These are phyloP conservation scores for Magallana ariakensis DNA, from an alignment of 1,140 invertebrate species.

Conservation along the genomic window DNA sequence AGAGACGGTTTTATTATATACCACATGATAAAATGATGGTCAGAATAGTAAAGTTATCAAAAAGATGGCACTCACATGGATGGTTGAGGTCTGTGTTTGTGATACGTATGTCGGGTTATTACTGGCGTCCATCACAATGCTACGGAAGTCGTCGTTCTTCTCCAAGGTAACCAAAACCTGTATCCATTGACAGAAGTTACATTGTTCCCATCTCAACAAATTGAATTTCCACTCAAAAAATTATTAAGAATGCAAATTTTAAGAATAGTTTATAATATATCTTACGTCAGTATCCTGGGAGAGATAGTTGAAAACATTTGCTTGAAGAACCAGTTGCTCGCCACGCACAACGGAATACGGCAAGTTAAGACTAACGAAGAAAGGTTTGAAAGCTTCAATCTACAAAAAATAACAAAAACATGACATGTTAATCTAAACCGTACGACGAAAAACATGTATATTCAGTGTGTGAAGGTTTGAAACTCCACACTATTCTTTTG, in stretches of 20 bases:
- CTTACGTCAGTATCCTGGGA: conserved; percentile 85
- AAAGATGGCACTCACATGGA: conserved; percentile 60
- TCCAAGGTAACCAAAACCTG: conserved; percentile 72
- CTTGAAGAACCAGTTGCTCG: conserved; percentile 93
- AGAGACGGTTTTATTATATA: no score
- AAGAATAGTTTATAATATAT: no score
- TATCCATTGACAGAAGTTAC: neutral
- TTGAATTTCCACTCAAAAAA: no score
- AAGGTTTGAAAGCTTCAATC: conserved; percentile 92
- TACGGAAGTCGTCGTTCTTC: conserved; percentile 69
- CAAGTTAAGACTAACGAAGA: conserved; percentile 91
- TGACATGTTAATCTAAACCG: neutral
- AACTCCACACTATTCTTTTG: conserved; percentile 16
- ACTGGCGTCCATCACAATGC: conserved; percentile 64
- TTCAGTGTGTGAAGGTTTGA: neutral
- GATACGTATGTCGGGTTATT: conserved; percentile 61
- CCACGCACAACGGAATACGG: conserved; percentile 94
- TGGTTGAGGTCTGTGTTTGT: conserved; percentile 57
- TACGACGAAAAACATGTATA: no score
- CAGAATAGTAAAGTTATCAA: no score
- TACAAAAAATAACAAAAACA: conserved; percentile 70
- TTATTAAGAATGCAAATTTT: no score
- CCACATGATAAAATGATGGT: no score
- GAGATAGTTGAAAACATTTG: conserved; percentile 95
- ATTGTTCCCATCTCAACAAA: neutral